Percentiles rank a stretch among this genome's conserved stretches.
Conservation (phyloP, 2,888 invertebrate species). For the Rhingia rostrata region DNA sequence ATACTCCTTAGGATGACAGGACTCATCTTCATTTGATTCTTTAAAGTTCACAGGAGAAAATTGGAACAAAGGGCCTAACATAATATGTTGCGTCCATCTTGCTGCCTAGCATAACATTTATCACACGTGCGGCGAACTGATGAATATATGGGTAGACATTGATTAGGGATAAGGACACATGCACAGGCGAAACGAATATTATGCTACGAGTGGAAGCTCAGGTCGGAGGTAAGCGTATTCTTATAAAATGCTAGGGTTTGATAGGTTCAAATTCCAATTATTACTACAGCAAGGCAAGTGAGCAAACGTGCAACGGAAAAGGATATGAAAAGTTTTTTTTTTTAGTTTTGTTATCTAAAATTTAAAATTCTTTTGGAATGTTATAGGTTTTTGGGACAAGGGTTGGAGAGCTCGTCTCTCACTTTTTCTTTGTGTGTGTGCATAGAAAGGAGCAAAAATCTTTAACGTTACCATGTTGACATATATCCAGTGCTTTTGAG, state of each 20-base stretch:
- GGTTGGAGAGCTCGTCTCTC: neutral
- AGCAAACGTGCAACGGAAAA: neutral
- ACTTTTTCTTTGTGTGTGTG: neutral
- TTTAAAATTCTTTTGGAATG: conserved; percentile 36
- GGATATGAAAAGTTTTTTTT: conserved; percentile 19
- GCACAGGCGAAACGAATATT: conserved; percentile 1
- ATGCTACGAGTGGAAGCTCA: no score
- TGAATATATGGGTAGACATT: conserved; percentile 53
- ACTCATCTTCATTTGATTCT: conserved; percentile 42
- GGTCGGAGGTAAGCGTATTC: neutral
- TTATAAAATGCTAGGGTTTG: conserved; percentile 15
- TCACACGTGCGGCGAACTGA: conserved; percentile 39
- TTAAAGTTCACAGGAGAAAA: conserved; percentile 20
- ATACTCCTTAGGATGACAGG: conserved; percentile 29
- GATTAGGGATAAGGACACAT: conserved; percentile 43
- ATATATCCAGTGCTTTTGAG: conserved; percentile 23
- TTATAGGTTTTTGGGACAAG: neutral
- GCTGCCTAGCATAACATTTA: conserved; percentile 23
- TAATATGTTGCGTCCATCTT: neutral
- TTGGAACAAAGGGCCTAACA: neutral
- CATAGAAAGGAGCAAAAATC: conserved; percentile 17
- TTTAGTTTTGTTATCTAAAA: neutral
- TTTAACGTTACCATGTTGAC: conserved; percentile 36
- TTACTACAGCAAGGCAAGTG: conserved; percentile 11
- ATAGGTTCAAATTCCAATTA: conserved; percentile 31